Evolutionary conservation across 2,888 invertebrate species (phyloP).

Genomic region (Lasioglossum marginatum): DNA sequence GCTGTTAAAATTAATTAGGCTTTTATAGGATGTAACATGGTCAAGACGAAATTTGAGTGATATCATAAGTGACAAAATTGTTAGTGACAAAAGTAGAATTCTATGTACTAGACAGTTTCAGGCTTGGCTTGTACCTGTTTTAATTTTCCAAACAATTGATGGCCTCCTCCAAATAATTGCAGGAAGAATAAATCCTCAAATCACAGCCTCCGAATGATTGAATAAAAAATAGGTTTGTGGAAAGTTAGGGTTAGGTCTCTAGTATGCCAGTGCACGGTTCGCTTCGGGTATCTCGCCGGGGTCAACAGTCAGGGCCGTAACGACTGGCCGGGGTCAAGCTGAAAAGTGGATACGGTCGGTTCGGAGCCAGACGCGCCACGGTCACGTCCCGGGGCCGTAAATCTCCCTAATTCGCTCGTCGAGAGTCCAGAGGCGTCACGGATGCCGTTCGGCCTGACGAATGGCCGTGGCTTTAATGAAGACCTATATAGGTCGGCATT

Average conservation of each 20-base stretch:
- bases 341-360: slow-evolving; percentile 72
- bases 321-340: slow-evolving; percentile 55
- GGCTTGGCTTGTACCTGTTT: no score
- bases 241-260: background rate
- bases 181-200: background rate
- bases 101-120: no score
- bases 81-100: no score
- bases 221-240: background rate
- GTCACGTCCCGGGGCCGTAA: slow-evolving; percentile 78
- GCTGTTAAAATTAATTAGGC: no score
- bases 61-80: no score
- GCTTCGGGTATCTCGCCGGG: slow-evolving; percentile 17
- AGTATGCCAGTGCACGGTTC: background rate
- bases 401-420: slow-evolving; percentile 79
- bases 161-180: background rate
- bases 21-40: no score
- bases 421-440: slow-evolving; percentile 74
- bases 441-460: slow-evolving; percentile 72
- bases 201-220: background rate
- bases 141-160: no score
- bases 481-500: slow-evolving; percentile 70
- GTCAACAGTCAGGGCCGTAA: slow-evolving; percentile 56
- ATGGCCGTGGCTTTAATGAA: slow-evolving; percentile 72
- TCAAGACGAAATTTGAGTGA: no score
- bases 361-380: slow-evolving; percentile 68